These are phyloP conservation scores for Gambusia holbrooki DNA, from an alignment of 2,113 vertebrate species.

Conservation along the genomic window DNA sequence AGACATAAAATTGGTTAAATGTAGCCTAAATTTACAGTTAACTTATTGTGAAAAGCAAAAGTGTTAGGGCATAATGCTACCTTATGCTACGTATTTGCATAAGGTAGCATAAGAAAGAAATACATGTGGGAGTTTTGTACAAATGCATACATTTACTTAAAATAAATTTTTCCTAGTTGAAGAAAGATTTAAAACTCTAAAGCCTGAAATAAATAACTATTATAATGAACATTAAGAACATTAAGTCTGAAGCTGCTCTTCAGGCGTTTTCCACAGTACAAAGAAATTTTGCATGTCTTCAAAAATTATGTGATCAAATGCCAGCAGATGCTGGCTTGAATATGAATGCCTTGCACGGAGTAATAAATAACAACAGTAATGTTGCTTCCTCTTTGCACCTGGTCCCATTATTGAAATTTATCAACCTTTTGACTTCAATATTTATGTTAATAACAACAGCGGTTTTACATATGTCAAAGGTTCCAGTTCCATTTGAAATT, in stretches of 20 bases:
- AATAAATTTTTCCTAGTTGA: not conserved
- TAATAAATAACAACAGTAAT: conserved; percentile 15
- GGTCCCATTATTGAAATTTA: conserved; percentile 4
- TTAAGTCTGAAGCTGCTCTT: not conserved
- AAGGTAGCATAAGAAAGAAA: not conserved
- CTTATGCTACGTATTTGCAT: not conserved
- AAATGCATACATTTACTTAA: not conserved
- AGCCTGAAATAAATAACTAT: not conserved
- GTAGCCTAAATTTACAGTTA: no score
- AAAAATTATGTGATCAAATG: conserved; percentile 11
- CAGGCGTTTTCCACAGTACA: conserved; percentile 9
- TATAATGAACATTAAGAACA: not conserved
- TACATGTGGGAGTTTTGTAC: no score
- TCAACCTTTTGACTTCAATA: not conserved
- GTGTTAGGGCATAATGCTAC: not conserved
- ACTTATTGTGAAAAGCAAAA: no score
- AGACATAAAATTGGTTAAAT: no score
- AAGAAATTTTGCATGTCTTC: conserved; percentile 6
- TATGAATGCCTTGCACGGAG: not conserved
- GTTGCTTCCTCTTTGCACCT: conserved; percentile 1
- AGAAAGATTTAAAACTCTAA: conserved; percentile 4
- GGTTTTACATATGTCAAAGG: conserved; percentile 5
- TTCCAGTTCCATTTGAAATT: not conserved
- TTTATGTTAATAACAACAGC: conserved; percentile 16
- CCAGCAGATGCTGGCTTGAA: conserved; percentile 13